Evolutionary conservation across 2,113 vertebrate species (phyloP).

Genomic region (Megalops atlanticus): DNA sequence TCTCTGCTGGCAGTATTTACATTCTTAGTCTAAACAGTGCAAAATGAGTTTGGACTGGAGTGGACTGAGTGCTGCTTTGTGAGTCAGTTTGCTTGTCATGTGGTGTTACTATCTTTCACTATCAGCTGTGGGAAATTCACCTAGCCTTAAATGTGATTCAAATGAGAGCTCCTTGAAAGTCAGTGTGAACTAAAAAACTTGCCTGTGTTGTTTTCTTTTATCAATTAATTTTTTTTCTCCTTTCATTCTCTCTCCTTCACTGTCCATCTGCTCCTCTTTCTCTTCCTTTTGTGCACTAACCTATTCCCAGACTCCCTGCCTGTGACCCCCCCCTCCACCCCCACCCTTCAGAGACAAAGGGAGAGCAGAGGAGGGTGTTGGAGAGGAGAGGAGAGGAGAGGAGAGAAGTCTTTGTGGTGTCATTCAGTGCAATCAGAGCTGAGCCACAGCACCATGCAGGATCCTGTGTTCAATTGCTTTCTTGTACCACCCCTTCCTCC

Average conservation of each 20-base stretch:
- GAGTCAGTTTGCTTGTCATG: background rate
- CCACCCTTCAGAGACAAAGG: background rate
- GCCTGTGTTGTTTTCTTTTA: background rate
- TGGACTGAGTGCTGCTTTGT: background rate
- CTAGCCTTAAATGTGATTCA: background rate
- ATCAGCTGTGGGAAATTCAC: background rate
- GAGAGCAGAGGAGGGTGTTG: background rate
- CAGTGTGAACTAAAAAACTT: background rate
- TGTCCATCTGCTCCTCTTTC: background rate
- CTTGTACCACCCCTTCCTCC: conserved; percentile 14
- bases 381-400: background rate
- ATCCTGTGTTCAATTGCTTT: conserved; percentile 20
- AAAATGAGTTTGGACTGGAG: background rate
- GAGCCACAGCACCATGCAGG: background rate
- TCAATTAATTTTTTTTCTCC: background rate
- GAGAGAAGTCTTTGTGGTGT: background rate
- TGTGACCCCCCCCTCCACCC: background rate
- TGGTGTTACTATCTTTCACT: background rate
- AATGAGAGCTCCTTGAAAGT: background rate
- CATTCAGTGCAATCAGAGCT: background rate
- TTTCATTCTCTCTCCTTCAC: background rate
- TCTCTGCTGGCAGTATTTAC: background rate
- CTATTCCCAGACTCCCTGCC: background rate
- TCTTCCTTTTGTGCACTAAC: background rate
- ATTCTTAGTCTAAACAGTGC: background rate